phyloP scores from a whole-genome alignment of 2,113 vertebrate genomes.

The Hoplias malabaricus region DNA sequence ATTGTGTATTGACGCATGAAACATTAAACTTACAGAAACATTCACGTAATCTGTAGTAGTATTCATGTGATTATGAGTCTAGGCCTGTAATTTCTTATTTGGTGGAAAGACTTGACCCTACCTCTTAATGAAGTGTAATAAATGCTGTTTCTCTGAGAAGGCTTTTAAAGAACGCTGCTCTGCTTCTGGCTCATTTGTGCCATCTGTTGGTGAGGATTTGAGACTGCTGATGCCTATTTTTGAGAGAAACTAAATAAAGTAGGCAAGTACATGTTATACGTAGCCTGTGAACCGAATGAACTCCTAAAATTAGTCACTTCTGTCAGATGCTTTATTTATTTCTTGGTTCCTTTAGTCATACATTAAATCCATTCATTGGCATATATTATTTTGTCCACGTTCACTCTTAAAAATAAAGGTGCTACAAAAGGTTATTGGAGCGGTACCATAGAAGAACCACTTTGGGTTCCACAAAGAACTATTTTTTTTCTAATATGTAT shows the following conservation, averaged over 20 bases:
- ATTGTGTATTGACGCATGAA: neutral
- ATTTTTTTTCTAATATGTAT: no score
- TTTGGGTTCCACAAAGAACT: no score
- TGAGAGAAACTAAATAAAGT: conserved; percentile 30
- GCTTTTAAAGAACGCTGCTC: neutral
- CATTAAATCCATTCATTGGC: neutral
- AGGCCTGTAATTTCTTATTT: neutral
- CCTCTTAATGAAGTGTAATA: neutral
- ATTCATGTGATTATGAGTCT: neutral
- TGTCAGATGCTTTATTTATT: neutral
- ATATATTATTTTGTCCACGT: no score
- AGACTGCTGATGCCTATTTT: neutral
- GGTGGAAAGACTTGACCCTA: neutral
- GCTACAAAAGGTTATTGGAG: no score
- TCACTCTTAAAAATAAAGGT: no score
- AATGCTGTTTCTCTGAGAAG: neutral
- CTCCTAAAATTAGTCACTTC: neutral
- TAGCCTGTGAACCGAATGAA: conserved; percentile 21
- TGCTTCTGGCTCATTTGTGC: conserved; percentile 4
- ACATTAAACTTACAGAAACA: neutral
- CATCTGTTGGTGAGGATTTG: conserved; percentile 26
- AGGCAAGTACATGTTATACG: neutral
- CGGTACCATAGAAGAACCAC: no score
- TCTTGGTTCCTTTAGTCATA: neutral
- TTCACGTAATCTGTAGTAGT: neutral